Evolutionary conservation across 2,797 vertebrate species (phyloP).

Genomic region (Muscicapa striata): DNA sequence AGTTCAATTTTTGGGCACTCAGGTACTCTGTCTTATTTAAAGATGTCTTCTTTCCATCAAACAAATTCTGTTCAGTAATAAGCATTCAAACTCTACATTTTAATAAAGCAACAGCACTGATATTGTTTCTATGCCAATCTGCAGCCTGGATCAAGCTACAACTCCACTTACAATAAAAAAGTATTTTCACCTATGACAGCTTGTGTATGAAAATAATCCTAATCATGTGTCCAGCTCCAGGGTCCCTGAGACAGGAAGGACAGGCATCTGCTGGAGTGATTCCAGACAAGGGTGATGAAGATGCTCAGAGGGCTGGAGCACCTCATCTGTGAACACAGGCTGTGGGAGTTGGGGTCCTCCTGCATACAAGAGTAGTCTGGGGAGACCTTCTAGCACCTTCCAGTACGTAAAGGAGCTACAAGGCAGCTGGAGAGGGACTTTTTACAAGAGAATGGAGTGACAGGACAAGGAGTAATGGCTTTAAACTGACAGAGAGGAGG

Average conservation of each 20-base stretch:
- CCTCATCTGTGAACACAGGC: not conserved
- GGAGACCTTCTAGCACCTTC: not conserved
- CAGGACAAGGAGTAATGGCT: not conserved
- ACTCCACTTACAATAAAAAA: not conserved
- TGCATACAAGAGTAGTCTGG: not conserved
- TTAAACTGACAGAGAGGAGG: not conserved
- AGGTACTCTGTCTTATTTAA: not conserved
- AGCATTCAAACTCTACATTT: not conserved
- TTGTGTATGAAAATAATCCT: not conserved
- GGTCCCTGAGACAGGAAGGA: not conserved
- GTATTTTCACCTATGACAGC: not conserved
- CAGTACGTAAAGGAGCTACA: not conserved
- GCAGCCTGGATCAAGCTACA: not conserved
- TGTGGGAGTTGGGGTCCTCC: not conserved
- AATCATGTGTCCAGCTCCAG: not conserved
- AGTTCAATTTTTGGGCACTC: not conserved
- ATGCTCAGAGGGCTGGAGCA: not conserved
- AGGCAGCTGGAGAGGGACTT: not conserved
- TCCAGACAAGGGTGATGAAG: not conserved
- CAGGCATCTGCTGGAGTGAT: not conserved
- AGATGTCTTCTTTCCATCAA: not conserved
- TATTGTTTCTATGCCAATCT: not conserved
- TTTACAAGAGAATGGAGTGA: not conserved
- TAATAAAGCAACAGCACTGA: not conserved
- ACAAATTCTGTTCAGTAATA: not conserved